Evolutionary conservation across 2,888 invertebrate species (phyloP), one percentile per base, ranked within the genome.

Genomic region (Uropetala carovei): DNA sequence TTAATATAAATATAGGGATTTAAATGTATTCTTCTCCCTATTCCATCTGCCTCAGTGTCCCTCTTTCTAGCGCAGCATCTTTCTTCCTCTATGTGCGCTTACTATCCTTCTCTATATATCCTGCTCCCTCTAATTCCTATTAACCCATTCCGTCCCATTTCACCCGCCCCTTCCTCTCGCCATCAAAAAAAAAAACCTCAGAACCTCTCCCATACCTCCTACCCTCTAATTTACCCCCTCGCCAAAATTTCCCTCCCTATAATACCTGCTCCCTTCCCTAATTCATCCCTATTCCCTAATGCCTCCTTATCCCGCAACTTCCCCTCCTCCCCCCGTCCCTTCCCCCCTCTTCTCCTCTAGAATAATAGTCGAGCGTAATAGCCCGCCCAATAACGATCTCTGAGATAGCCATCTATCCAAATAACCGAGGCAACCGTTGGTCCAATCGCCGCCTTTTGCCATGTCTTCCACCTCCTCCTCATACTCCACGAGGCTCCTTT

Each of bases 361-460:
- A 27, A 22, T 75, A 75, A 75, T 75, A 75, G 75, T 75, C 11
- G 27, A 75, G 75, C 75, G 75, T 75, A 75, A 75, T 75, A 75
- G 75, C 75, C 75, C 22, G 22, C 18, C 75, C 75, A 75, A 75
- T 75, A 75, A 75, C 75, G 75, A 75, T 75, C 75, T 75, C 75
- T n/a, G 22, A 75, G 75, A 75, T 75, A 75, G 75, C 75, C 75
- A 75, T 75, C 75, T 75, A 75, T 75, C 75, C 75, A 75, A 75
- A 75, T 75, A 75, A 75, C 75, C 75, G 27, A 75, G 68, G n/a
- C 68, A 68, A n/a, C 68, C 68, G 68, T 14, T 68, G 68, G n/a
- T 68, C 68, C 68, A 68, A 68, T 68, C 68, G 68, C 68, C 68
- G n/a, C 68, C 64, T 16, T n/a, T 43, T 43, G 43, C 43, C 43